Evolutionary conservation across 2,888 invertebrate species (phyloP).

Genomic region (Seira sanloemensis): DNA sequence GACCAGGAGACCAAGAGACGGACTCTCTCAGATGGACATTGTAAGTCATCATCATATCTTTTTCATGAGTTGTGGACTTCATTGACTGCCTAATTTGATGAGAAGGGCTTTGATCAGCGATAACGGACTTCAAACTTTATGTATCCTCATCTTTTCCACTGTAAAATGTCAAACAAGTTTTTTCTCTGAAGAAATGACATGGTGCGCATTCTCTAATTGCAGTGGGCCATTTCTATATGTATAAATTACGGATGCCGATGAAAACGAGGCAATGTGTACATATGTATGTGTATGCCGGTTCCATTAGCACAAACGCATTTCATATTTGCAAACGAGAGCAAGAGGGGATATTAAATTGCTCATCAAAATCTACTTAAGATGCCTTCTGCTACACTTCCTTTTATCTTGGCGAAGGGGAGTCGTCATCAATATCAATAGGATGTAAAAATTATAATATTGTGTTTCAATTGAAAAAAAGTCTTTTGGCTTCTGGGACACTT

Average conservation of each 20-base stretch:
- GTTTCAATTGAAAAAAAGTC: neutral
- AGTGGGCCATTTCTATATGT: neutral
- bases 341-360: conserved; percentile 31
- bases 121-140: neutral
- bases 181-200: too few species aligned
- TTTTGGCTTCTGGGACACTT: neutral
- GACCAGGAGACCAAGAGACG: neutral
- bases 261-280: conserved; percentile 13
- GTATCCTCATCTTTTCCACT: conserved; percentile 12
- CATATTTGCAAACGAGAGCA: neutral
- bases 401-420: too few species aligned
- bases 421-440: too few species aligned
- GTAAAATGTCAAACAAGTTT: conserved; percentile 56
- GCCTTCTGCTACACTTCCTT: conserved; percentile 19
- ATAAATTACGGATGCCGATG: conserved; percentile 24
- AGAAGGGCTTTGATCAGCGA: neutral
- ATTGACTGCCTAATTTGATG: neutral
- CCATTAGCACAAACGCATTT: conserved; percentile 47
- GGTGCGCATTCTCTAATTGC: neutral
- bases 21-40: neutral
- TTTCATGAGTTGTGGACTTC: neutral
- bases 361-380: conserved; percentile 50
- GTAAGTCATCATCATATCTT: neutral
- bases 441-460: conserved; percentile 14
- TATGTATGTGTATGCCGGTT: too few species aligned